These are phyloP conservation scores for Geothlypis trichas DNA, from an alignment of 2,113 vertebrate genomes.

Conservation along the genomic window DNA sequence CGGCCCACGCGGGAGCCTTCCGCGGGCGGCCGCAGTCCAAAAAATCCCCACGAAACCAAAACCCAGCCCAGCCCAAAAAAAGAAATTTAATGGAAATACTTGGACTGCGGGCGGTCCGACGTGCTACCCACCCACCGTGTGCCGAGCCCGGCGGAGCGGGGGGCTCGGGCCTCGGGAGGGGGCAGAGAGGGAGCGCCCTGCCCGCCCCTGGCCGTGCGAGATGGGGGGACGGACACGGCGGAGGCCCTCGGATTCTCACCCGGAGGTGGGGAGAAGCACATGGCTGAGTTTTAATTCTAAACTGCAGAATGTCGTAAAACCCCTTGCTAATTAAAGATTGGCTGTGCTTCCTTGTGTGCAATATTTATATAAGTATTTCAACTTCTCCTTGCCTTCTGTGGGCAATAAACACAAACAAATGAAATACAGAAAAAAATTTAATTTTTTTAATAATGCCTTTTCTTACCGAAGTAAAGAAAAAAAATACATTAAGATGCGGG, in stretches of 20 bases:
- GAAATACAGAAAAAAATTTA: not conserved
- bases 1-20: not conserved
- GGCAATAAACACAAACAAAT: not conserved
- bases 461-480: not conserved
- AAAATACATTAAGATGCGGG: not conserved
- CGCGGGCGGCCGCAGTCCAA: not conserved
- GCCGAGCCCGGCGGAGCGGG: not conserved
- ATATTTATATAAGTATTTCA: constrained; percentile 4
- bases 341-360: not conserved
- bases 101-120: not conserved
- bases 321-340: not conserved
- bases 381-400: not conserved
- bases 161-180: not conserved
- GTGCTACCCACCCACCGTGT: not conserved
- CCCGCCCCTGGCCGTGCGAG: not conserved
- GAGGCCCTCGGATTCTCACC: not conserved
- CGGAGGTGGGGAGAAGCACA: constrained; percentile 35
- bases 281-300: constrained; percentile 43
- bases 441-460: not conserved
- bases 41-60: not conserved
- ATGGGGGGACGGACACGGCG: not conserved
- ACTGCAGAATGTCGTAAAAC: constrained; percentile 36
- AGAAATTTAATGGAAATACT: fast-evolving
- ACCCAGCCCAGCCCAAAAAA: not conserved
- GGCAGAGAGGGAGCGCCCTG: not conserved